Evolutionary conservation across 2,113 vertebrate genomes (phyloP).

Genomic region (Pterocles gutturalis): DNA sequence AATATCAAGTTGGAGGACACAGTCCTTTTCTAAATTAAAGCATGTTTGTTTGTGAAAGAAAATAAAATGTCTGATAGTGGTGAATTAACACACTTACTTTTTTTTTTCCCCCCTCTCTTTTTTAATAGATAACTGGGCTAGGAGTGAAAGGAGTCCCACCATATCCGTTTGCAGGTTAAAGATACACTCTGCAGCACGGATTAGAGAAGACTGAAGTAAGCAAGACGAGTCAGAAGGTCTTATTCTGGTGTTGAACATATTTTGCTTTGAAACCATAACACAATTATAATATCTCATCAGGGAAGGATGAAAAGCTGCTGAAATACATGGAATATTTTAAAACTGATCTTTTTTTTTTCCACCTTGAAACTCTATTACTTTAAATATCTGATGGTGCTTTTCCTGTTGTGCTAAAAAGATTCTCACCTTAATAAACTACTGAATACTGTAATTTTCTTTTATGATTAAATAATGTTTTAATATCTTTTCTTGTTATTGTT

Average conservation of each 20-base stretch:
- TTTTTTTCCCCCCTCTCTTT: not conserved
- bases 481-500: not conserved
- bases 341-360: not conserved
- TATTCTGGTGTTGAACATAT: not conserved
- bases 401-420: not conserved
- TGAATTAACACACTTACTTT: not conserved
- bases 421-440: not conserved
- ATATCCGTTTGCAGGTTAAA: conserved; percentile 80
- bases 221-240: not conserved
- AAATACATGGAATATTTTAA: not conserved
- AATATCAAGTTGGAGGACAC: not conserved
- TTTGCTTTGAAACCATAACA: not conserved
- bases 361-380: not conserved
- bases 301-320: not conserved
- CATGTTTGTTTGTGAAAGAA: not conserved
- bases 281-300: not conserved
- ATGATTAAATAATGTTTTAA: conserved; percentile 9
- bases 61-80: not conserved
- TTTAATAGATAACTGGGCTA: conserved; percentile 86
- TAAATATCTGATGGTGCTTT: not conserved
- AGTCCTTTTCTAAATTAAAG: not conserved
- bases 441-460: not conserved
- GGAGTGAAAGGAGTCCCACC: conserved; percentile 87
- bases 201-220: not conserved
- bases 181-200: not conserved